phyloP scores from a whole-genome alignment of 2,113 vertebrate species.

The Eurystomus gularis region DNA sequence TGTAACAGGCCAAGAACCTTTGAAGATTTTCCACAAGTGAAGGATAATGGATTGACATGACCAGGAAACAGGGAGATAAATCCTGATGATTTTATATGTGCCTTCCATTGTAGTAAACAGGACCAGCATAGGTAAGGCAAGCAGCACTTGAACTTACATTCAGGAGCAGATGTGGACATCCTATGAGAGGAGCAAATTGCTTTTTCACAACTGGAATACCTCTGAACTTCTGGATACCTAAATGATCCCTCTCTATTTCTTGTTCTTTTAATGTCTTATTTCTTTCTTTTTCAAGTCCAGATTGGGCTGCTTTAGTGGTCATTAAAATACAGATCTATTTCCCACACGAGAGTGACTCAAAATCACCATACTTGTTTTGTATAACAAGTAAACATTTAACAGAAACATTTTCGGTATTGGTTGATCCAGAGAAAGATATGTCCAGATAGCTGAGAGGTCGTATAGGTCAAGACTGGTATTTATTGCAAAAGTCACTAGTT shows the following conservation, averaged over 20 bases:
- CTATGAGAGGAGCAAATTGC: background rate
- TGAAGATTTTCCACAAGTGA: constrained; percentile 56
- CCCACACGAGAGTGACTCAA: background rate
- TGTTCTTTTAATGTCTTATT: background rate
- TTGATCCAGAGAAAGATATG: background rate
- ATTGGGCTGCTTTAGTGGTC: background rate
- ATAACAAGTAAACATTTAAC: background rate
- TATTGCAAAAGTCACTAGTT: background rate
- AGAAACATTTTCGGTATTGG: background rate
- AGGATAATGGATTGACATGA: constrained; percentile 33
- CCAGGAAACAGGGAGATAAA: background rate
- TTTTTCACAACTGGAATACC: background rate
- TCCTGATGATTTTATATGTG: background rate
- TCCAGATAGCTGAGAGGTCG: background rate
- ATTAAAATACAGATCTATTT: background rate
- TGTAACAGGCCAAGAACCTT: constrained; percentile 2
- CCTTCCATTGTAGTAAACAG: background rate
- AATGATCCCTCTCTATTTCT: background rate
- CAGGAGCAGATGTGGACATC: background rate
- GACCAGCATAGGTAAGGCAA: background rate
- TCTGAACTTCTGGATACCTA: background rate
- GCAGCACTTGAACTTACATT: background rate
- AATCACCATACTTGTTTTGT: background rate
- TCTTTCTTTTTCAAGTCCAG: background rate
- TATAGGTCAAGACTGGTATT: background rate